phyloP scores from a whole-genome alignment of 2,113 vertebrate genomes.

The Stigmatopora argus region DNA sequence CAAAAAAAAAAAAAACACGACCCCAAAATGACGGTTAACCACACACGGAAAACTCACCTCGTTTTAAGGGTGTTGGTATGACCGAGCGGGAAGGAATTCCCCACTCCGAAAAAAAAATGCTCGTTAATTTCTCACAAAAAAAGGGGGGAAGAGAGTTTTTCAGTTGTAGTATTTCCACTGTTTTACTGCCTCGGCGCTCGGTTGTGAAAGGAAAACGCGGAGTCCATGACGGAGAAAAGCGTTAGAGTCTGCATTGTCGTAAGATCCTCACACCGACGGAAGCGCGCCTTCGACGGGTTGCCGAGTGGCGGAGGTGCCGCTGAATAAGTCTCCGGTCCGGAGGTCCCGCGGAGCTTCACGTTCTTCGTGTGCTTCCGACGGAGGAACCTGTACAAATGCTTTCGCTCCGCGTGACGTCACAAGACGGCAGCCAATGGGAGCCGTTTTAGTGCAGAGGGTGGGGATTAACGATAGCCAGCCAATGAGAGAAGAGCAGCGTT shows the following conservation, averaged over 20 bases:
- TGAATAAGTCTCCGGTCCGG: not conserved
- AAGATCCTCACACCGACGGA: slow-evolving; percentile 22
- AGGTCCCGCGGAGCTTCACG: slow-evolving; percentile 30
- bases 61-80: not conserved
- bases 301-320: not conserved
- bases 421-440: slow-evolving; percentile 73
- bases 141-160: slow-evolving; percentile 62
- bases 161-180: slow-evolving; percentile 75
- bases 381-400: slow-evolving; percentile 78
- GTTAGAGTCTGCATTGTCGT: slow-evolving; percentile 20
- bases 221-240: slow-evolving; percentile 49
- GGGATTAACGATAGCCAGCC: slow-evolving; percentile 82
- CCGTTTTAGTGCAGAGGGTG: slow-evolving; percentile 71
- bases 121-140: not conserved
- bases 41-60: not conserved
- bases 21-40: not conserved
- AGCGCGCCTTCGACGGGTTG: slow-evolving; percentile 15
- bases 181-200: slow-evolving; percentile 39
- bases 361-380: slow-evolving; percentile 92
- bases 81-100: not conserved
- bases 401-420: slow-evolving; percentile 75
- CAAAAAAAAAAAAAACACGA: not conserved
- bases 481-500: slow-evolving; percentile 64
- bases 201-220: slow-evolving; percentile 28
- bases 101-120: not conserved